These are phyloP conservation scores for Regulus satrapa DNA, from an alignment of 2,113 vertebrate species.

Conservation along the genomic window DNA sequence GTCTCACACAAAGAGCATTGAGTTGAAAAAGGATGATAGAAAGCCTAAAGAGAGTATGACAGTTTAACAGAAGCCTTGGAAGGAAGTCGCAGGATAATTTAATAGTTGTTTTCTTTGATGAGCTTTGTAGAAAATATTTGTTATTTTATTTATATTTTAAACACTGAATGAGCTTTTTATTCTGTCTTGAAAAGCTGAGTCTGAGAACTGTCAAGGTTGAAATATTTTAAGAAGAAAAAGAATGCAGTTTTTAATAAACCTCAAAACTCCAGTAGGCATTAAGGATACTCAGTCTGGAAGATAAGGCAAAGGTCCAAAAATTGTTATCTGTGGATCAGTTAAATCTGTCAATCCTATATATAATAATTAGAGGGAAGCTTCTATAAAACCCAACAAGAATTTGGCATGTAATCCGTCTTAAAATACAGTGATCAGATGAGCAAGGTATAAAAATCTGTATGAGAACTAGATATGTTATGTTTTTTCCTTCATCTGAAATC, in stretches of 20 bases:
- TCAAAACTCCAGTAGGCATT: not conserved
- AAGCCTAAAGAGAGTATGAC: not conserved
- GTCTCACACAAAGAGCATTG: not conserved
- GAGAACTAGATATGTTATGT: not conserved
- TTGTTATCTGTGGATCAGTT: not conserved
- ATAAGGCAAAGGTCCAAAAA: not conserved
- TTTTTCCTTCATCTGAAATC: not conserved
- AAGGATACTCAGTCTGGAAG: not conserved
- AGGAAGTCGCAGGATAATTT: not conserved
- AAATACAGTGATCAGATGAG: not conserved
- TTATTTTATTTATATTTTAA: conserved; percentile 11
- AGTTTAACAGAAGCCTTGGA: not conserved
- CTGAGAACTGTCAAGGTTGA: not conserved
- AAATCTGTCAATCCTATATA: not conserved
- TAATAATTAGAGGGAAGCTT: not conserved
- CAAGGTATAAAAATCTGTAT: not conserved
- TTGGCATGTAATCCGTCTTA: not conserved
- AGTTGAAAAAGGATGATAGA: not conserved
- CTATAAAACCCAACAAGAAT: not conserved
- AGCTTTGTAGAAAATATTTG: not conserved
- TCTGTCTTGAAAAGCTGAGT: not conserved
- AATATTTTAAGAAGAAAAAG: not conserved
- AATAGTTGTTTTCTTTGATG: not conserved
- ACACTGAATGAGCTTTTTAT: not conserved
- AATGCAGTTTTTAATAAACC: not conserved